Conservation (phyloP, 2,113 vertebrate species). For the Mungos mungo region DNA sequence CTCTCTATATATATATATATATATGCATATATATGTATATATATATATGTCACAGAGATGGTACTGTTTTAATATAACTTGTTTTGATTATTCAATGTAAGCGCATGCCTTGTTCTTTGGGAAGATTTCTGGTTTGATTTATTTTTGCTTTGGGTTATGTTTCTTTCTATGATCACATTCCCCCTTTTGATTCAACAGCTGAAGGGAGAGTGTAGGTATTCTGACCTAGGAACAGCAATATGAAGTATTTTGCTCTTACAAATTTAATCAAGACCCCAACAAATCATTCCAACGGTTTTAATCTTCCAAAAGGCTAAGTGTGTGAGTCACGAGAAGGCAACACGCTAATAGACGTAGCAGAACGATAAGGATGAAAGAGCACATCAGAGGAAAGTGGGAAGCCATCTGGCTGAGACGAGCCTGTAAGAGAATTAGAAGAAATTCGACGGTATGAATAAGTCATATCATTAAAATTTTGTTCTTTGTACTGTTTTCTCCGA, state of each 20-base stretch:
- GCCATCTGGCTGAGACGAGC: neutral
- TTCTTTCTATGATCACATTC: neutral
- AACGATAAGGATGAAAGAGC: neutral
- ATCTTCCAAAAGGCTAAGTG: conserved; percentile 21
- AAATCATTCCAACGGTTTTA: conserved; percentile 26
- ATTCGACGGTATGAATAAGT: neutral
- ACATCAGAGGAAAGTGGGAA: neutral
- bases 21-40: no score
- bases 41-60: neutral
- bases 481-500: neutral
- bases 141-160: neutral
- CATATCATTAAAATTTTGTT: neutral
- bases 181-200: conserved; percentile 26
- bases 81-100: neutral
- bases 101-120: neutral
- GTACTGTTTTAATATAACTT: conserved; percentile 25
- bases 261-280: conserved; percentile 1
- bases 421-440: neutral
- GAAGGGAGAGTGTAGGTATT: conserved; percentile 14
- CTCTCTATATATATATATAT: no score
- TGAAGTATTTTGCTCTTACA: neutral
- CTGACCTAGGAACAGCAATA: neutral
- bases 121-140: conserved; percentile 35
- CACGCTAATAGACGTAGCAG: neutral
- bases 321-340: conserved; percentile 32